Base-by-base conservation (phyloP, 2,888 invertebrate species). In the Microctonus aethiopoides region DNA sequence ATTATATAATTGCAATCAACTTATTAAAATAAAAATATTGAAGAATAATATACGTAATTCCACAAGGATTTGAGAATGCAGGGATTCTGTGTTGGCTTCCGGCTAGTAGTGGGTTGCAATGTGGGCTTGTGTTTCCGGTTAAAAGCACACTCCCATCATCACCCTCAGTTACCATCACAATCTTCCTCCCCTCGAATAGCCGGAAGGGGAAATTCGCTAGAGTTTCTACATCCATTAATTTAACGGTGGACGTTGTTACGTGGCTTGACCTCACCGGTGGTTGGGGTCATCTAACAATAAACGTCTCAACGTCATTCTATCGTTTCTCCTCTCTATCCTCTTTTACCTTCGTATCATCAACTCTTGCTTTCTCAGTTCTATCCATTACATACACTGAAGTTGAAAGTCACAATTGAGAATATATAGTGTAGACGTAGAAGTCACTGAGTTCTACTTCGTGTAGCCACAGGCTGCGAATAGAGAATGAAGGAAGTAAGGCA, bases 201-300 rank as follows among this genome's bases (percentile, higher is more conserved):
- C 56, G 56, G 56, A 56, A 56, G 56, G 56, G 11, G 56, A 56
- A 26, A 56, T 29, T 56, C 41, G 20, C 61, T 22, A 36, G 61
- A 61, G 41, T 61, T 61, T 61, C 61, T 36, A 34, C 22, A 61
- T 36, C 61, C 61, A 61, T 61, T 61, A 61, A 61, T 61, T 61
- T 61, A 32, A 61, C 61, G 36, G 39, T 61, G 36, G 41, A 61
- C 36, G 34, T 61, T 61, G 61, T 61, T 22, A 36, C 61, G 61
- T 61, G 26, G 61, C 61, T 61, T 61, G 39, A 61, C 61, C 61
- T 20, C 29, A 57, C 32, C 26, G 26, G 11, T 22, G 24, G 26
- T 26, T 11, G 22, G 61, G 61, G 41, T 61, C 41, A 61, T 61
- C 36, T 41, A 41, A n/a, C n/a, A n/a, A n/a, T n/a, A n/a, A 36